These are phyloP conservation scores for Acromyrmex heyeri DNA, from an alignment of 1,140 invertebrate species.

Conservation along the genomic window DNA sequence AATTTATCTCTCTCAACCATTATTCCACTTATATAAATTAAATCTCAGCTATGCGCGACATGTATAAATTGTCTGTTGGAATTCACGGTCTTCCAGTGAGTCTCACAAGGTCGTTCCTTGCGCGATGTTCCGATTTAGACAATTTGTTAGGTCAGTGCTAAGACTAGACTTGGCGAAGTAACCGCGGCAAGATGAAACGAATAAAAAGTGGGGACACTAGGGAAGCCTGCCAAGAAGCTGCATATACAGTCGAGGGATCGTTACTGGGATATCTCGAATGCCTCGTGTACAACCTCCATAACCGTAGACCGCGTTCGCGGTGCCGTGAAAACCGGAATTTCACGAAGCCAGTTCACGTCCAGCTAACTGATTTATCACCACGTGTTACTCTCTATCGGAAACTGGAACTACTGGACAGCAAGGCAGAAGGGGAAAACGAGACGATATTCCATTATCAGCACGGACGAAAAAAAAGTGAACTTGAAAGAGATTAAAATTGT, in stretches of 20 bases:
- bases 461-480: not conserved
- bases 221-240: conserved; percentile 76
- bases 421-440: not conserved
- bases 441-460: not conserved
- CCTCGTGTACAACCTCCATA: conserved; percentile 37
- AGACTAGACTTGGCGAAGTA: conserved; percentile 51
- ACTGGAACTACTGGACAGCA: not conserved
- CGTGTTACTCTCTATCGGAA: not conserved
- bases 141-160: conserved; percentile 63
- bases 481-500: not conserved
- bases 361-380: conserved; percentile 60
- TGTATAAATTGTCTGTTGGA: not conserved
- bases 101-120: conserved; percentile 62
- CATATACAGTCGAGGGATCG: conserved; percentile 62
- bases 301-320: conserved; percentile 21
- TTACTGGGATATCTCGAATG: conserved; percentile 61
- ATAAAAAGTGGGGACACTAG: conserved; percentile 72
- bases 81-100: not conserved
- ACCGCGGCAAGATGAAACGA: conserved; percentile 19
- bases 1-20: not conserved
- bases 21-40: conserved; percentile 8
- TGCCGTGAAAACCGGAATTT: conserved; percentile 63
- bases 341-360: conserved; percentile 59
- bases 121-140: not conserved
- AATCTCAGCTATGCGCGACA: conserved; percentile 30